phyloP scores from a whole-genome alignment of 2,113 vertebrate genomes.

The Dasypus novemcinctus region DNA sequence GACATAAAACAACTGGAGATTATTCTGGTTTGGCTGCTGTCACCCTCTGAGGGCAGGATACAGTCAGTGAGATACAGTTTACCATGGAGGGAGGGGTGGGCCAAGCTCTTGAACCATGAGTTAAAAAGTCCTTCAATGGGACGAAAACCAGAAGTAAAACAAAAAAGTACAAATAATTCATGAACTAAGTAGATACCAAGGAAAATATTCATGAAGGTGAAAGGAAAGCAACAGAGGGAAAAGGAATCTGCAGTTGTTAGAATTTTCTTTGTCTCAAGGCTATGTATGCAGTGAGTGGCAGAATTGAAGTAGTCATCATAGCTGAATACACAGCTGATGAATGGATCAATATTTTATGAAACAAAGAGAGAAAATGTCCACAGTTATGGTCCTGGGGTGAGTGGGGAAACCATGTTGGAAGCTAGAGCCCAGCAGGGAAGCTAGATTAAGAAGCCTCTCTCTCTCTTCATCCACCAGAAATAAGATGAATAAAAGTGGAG shows the following conservation, averaged over 20 bases:
- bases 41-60: not conserved
- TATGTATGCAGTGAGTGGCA: not conserved
- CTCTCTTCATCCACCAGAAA: not conserved
- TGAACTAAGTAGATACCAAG: not conserved
- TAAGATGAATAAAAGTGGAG: not conserved
- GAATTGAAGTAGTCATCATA: not conserved
- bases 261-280: not conserved
- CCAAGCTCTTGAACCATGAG: not conserved
- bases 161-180: not conserved
- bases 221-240: not conserved
- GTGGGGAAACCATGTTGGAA: not conserved
- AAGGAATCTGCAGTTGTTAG: not conserved
- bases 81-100: not conserved
- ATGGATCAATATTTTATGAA: not conserved
- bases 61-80: not conserved
- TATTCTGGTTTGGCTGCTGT: not conserved
- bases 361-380: not conserved
- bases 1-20: not conserved
- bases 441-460: not conserved
- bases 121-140: not conserved
- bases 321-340: not conserved
- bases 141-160: conserved; percentile 9
- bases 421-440: not conserved
- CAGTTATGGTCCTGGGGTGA: not conserved
- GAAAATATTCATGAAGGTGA: not conserved